These are phyloP conservation scores for Chaetodon trifascialis DNA, from an alignment of 2,113 vertebrate species.

Conservation along the genomic window DNA sequence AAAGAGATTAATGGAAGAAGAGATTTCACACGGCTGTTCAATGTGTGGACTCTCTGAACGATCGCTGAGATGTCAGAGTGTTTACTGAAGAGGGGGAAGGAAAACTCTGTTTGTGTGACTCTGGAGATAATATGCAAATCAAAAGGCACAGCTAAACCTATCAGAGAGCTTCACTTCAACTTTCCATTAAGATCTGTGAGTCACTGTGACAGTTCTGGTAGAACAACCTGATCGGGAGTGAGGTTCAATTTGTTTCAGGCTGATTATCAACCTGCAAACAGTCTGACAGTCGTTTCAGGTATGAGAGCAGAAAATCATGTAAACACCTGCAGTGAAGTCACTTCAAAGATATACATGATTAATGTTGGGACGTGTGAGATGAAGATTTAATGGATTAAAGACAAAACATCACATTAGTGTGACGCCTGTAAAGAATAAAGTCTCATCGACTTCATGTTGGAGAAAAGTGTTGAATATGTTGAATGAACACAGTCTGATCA, in stretches of 20 bases:
- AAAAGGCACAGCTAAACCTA: background rate
- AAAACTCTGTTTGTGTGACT: background rate
- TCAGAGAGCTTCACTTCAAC: conserved; percentile 12
- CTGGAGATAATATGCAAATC: conserved; percentile 13
- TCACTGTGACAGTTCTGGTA: conserved; percentile 16
- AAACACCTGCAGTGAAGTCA: background rate
- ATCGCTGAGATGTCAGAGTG: background rate
- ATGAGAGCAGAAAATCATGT: conserved; percentile 4
- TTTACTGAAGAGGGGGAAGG: no score
- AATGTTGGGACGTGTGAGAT: background rate
- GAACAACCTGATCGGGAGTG: conserved; percentile 12
- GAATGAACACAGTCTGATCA: background rate
- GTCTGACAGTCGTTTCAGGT: conserved; percentile 7
- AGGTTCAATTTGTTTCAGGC: background rate
- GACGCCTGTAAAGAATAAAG: background rate
- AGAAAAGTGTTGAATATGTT: no score
- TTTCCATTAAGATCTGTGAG: conserved; percentile 23
- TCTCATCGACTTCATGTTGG: background rate
- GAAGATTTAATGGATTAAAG: background rate
- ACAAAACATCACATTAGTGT: background rate
- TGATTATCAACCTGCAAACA: conserved; percentile 39
- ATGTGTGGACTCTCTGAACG: background rate
- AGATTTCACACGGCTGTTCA: background rate
- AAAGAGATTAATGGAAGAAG: no score
- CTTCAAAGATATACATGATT: background rate